Percentiles rank a stretch among this genome's conserved stretches.
Conservation (phyloP, 2,113 vertebrate species). For the Sigmodon hispidus region DNA sequence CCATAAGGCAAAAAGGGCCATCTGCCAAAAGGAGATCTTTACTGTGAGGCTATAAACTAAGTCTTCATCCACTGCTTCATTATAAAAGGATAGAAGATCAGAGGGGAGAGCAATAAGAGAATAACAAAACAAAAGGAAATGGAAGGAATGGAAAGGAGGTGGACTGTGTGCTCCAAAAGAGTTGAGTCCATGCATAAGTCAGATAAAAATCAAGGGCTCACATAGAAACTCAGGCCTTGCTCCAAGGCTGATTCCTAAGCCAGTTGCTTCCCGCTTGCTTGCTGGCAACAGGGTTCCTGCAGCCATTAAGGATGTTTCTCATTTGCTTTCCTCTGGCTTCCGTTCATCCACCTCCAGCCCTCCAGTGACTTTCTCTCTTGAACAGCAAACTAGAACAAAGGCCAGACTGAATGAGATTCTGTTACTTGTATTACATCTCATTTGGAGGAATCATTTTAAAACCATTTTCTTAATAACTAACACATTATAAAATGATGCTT, state of each 20-base stretch:
- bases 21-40: background rate
- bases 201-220: background rate
- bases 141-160: background rate
- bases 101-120: background rate
- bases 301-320: background rate
- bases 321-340: conserved; percentile 29
- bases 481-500: background rate
- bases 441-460: conserved; percentile 17
- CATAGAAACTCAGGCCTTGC: background rate
- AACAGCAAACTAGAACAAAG: conserved; percentile 1
- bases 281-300: background rate
- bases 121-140: conserved; percentile 10
- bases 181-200: background rate
- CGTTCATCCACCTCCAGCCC: conserved; percentile 24
- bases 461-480: background rate
- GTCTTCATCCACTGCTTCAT: background rate
- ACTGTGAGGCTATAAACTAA: background rate
- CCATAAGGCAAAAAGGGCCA: background rate
- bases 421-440: background rate
- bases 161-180: background rate
- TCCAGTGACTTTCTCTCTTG: background rate
- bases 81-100: background rate
- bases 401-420: conserved; percentile 11
- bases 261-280: background rate
- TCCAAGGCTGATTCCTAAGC: background rate